These are phyloP conservation scores for Hozukius guyotensis DNA, from an alignment of 2,797 vertebrate genomes.

Conservation along the genomic window DNA sequence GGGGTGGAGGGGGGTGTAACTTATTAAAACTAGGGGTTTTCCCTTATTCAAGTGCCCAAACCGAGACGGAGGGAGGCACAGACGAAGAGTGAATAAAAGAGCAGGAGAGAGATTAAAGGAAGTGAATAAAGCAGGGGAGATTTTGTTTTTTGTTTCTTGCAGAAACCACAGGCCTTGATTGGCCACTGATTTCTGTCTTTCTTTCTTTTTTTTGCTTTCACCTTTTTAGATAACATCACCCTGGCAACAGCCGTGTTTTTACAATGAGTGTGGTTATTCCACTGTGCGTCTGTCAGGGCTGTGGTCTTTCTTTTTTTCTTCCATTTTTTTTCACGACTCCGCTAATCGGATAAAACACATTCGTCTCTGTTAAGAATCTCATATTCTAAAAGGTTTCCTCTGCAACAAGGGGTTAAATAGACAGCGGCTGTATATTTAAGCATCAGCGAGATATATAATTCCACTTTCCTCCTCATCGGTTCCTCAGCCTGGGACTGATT, in stretches of 20 bases:
- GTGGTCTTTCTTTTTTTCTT: neutral
- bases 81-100: constrained; percentile 54
- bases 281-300: constrained; percentile 36
- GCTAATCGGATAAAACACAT: constrained; percentile 17
- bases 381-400: neutral
- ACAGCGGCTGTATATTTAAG: neutral
- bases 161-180: constrained; percentile 60
- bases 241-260: constrained; percentile 50
- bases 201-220: constrained; percentile 10
- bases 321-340: neutral
- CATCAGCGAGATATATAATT: neutral
- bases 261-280: constrained; percentile 29
- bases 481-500: neutral
- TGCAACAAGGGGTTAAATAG: neutral
- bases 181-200: constrained; percentile 5
- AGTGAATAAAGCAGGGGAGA: constrained; percentile 60
- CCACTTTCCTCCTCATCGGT: constrained; percentile 1
- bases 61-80: constrained; percentile 33
- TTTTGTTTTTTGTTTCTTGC: constrained; percentile 61
- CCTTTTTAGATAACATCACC: constrained; percentile 62
- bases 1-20: neutral
- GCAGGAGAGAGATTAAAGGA: constrained; percentile 65
- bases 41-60: constrained; percentile 58
- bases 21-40: constrained; percentile 65
- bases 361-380: neutral